phyloP scores from a whole-genome alignment of 2,888 invertebrate genomes.

The Drosophila hamatofila region DNA sequence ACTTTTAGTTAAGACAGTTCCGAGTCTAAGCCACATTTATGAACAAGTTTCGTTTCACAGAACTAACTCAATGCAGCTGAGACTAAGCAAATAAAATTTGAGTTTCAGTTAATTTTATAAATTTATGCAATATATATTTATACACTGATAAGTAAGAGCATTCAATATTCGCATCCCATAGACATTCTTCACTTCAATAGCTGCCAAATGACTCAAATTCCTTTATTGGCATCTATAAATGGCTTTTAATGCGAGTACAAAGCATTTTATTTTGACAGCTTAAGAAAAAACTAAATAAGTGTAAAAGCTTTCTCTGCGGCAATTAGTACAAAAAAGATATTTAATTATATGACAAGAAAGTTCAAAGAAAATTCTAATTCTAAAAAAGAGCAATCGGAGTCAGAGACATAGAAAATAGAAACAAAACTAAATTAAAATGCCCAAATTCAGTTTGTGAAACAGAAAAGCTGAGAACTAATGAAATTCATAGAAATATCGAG shows the following conservation, averaged over 20 bases:
- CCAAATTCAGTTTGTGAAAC: background rate
- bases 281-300: conserved; percentile 2
- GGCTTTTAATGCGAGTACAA: background rate
- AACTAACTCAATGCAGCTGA: background rate
- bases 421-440: background rate
- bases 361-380: background rate
- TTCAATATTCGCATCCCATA: background rate
- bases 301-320: background rate
- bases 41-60: background rate
- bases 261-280: background rate
- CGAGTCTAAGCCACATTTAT: conserved; percentile 1
- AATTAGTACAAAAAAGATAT: background rate
- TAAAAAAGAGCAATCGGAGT: background rate
- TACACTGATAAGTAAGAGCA: background rate
- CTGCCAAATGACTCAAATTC: conserved; percentile 3
- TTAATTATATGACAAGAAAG: conserved; percentile 1
- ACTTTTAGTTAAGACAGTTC: conserved; percentile 17
- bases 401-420: background rate
- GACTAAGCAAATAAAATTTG: background rate
- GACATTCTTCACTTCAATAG: background rate
- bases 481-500: background rate
- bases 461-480: background rate
- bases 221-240: background rate
- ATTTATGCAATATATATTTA: background rate
- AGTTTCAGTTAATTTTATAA: background rate